A percentile compares a stretch with the other conserved stretches of the same genome.
Conservation (phyloP, 2,888 invertebrate genomes). For the Drosophila incognita region DNA sequence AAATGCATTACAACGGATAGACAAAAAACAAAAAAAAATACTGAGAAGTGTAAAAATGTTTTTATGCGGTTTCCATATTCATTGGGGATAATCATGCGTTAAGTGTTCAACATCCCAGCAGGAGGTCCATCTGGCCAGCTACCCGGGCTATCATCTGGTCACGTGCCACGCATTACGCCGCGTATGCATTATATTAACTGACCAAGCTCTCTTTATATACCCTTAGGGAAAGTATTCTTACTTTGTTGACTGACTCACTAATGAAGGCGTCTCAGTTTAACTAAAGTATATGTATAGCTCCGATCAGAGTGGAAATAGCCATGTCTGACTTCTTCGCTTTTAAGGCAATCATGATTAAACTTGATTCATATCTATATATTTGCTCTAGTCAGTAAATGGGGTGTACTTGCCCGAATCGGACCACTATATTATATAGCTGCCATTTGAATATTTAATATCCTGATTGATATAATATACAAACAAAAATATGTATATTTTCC, state of each 20-base stretch:
- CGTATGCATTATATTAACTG: slow-evolving; percentile 57
- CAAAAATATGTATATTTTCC: not conserved
- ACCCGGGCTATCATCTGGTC: slow-evolving; percentile 37
- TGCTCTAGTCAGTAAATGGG: not conserved
- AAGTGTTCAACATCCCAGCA: slow-evolving; percentile 59
- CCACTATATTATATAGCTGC: no score
- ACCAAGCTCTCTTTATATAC: slow-evolving; percentile 10
- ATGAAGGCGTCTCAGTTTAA: not conserved
- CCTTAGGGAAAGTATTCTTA: not conserved
- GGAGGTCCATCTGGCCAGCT: slow-evolving; percentile 1
- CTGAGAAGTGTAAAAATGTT: slow-evolving; percentile 17
- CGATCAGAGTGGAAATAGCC: not conserved
- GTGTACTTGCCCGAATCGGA: not conserved
- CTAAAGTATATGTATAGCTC: not conserved
- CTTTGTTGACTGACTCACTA: not conserved
- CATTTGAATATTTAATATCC: no score
- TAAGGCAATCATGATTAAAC: not conserved
- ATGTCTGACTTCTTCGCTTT: not conserved
- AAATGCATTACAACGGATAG: slow-evolving; percentile 40
- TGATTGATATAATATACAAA: no score
- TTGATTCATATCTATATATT: not conserved
- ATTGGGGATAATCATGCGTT: slow-evolving; percentile 75
- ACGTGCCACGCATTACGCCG: slow-evolving; percentile 57
- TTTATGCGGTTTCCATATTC: slow-evolving; percentile 68
- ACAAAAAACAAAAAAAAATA: not conserved